Percentiles rank a stretch among this genome's conserved stretches.
These are phyloP conservation scores for Rhodinocichla rosea DNA, from an alignment of 2,113 vertebrate genomes.

Conservation along the genomic window DNA sequence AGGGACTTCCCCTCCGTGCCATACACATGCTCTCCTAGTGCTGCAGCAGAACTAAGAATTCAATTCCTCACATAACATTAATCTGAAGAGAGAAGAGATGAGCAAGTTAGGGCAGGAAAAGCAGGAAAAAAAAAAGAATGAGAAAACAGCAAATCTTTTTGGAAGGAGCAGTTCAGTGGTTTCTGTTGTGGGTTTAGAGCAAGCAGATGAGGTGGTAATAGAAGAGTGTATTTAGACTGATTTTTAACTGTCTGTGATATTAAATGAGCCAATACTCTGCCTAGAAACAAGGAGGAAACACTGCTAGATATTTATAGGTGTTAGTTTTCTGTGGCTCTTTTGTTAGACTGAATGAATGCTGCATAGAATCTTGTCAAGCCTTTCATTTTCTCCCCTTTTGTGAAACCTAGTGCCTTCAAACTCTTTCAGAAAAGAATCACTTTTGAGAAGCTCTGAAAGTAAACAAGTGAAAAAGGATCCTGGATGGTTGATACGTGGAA, in stretches of 20 bases:
- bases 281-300: neutral
- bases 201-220: neutral
- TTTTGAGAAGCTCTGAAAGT: neutral
- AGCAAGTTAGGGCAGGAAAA: neutral
- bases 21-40: neutral
- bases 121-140: neutral
- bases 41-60: neutral
- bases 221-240: neutral
- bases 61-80: neutral
- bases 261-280: neutral
- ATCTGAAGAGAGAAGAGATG: neutral
- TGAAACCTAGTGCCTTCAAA: neutral
- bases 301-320: neutral
- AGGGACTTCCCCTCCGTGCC: neutral
- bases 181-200: neutral
- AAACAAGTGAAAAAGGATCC: neutral
- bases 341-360: neutral
- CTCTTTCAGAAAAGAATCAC: neutral
- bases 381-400: conserved; percentile 7
- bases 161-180: neutral
- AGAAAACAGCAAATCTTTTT: neutral
- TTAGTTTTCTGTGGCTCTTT: conserved; percentile 7
- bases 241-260: neutral
- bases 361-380: neutral
- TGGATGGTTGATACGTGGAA: neutral